A percentile compares a stretch with the other conserved stretches of the same genome.
Evolutionary conservation across 2,113 vertebrate species (phyloP).

Genomic region (Synchiropus splendidus): DNA sequence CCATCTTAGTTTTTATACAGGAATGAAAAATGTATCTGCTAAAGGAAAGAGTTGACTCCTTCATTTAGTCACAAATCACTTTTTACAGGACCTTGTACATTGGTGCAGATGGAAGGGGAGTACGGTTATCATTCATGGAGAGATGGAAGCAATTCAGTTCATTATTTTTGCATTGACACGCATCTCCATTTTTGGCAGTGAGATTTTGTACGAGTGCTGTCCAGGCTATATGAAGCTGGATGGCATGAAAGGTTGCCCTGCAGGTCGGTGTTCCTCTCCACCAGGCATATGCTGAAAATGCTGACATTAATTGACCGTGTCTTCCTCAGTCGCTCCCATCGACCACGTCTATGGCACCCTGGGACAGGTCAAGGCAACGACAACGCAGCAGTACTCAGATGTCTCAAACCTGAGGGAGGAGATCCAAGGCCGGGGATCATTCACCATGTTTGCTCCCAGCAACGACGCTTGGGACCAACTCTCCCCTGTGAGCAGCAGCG

Average conservation of each 20-base stretch:
- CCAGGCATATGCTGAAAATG: too few relatives aligned
- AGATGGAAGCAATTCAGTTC: too few relatives aligned
- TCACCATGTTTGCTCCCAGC: conserved; percentile 89
- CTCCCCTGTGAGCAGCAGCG: conserved; percentile 67
- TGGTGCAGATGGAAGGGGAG: too few relatives aligned
- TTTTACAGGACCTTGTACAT: too few relatives aligned
- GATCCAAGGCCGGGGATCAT: conserved; percentile 81
- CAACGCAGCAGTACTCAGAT: conserved; percentile 77
- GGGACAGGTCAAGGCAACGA: conserved; percentile 75
- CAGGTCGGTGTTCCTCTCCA: conserved; percentile 71
- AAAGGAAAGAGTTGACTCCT: too few relatives aligned
- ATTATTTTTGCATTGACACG: too few relatives aligned
- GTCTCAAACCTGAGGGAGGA: conserved; percentile 77
- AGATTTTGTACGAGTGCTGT: conserved; percentile 88
- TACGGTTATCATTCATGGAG: too few relatives aligned
- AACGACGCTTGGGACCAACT: conserved; percentile 86
- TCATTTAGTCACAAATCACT: too few relatives aligned
- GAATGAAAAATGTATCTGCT: too few relatives aligned
- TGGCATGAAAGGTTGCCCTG: conserved; percentile 80
- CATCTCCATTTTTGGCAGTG: conserved; percentile 51
- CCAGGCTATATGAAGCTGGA: conserved; percentile 92
- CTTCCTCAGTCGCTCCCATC: conserved; percentile 78
- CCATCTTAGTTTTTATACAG: too few relatives aligned
- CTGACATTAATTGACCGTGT: too few relatives aligned
- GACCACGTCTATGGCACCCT: conserved; percentile 89